phyloP scores from a whole-genome alignment of 2,888 invertebrate species.

The Auanema sp. region DNA sequence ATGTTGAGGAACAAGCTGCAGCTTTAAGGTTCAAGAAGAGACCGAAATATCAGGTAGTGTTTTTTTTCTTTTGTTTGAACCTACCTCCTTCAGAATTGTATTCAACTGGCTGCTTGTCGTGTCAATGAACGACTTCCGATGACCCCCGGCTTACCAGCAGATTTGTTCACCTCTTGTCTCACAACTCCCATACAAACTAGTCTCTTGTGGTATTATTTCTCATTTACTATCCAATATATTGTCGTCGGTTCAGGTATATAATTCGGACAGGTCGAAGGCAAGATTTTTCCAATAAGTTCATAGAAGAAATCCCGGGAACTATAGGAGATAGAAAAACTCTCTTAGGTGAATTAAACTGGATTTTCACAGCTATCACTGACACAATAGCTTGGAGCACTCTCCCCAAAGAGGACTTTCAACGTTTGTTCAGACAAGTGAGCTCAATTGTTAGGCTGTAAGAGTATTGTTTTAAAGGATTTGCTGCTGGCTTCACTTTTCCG shows the following conservation, averaged over 20 bases:
- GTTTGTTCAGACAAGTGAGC: conserved; percentile 76
- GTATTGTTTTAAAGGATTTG: conserved; percentile 76
- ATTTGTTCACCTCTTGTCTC: conserved; percentile 93
- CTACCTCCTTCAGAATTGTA: conserved; percentile 71
- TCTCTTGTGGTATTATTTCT: conserved; percentile 47
- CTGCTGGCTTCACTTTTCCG: conserved; percentile 96
- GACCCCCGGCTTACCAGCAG: conserved; percentile 95
- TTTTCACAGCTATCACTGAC: conserved; percentile 98
- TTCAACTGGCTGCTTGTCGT: conserved; percentile 92
- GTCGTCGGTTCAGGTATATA: conserved; percentile 22
- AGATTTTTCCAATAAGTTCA: conserved; percentile 49
- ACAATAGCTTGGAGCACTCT: conserved; percentile 98
- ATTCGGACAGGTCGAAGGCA: conserved; percentile 48
- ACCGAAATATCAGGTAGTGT: conserved; percentile 30
- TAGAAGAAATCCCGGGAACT: conserved; percentile 85
- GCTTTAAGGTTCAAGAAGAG: conserved; percentile 29
- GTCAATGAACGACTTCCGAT: conserved; percentile 90
- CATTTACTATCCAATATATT: background rate
- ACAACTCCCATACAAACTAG: conserved; percentile 90
- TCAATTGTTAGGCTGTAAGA: background rate
- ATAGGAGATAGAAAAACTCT: conserved; percentile 81
- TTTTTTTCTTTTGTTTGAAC: background rate
- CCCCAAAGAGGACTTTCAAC: conserved; percentile 88
- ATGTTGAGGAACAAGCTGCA: conserved; percentile 27
- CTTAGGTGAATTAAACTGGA: conserved; percentile 99